Percentiles rank a stretch among this genome's conserved stretches.
phyloP scores from a whole-genome alignment of 2,888 invertebrate genomes.

The Dasypolia templi region DNA sequence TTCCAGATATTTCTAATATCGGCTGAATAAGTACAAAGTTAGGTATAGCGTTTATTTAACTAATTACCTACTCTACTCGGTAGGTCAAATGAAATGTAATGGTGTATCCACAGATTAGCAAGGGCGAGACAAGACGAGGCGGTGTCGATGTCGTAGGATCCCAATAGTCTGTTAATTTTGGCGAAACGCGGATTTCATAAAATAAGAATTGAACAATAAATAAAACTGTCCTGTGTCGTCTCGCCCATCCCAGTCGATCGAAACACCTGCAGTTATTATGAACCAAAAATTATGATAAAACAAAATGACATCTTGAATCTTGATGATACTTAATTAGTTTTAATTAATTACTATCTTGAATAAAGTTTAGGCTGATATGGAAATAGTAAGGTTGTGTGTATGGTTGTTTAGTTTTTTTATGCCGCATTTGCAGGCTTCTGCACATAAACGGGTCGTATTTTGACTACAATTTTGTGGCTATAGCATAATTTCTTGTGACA shows the following conservation, averaged over 20 bases:
- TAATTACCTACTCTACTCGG: conserved; percentile 9
- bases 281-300: conserved; percentile 22
- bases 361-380: conserved; percentile 6
- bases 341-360: not conserved
- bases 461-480: not conserved
- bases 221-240: not conserved
- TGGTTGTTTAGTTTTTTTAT: conserved; percentile 7
- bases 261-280: conserved; percentile 6
- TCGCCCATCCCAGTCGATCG: not conserved
- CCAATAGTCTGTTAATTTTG: not conserved
- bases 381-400: conserved; percentile 22
- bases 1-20: not conserved
- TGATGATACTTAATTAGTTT: conserved; percentile 5
- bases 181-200: not conserved
- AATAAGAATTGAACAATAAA: not conserved
- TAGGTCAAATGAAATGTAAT: conserved; percentile 7
- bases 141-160: not conserved
- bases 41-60: conserved; percentile 12
- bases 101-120: not conserved
- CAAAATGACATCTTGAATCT: not conserved
- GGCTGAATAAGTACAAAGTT: conserved; percentile 18
- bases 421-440: not conserved
- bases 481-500: not conserved
- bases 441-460: not conserved
- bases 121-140: not conserved